phyloP scores from a whole-genome alignment of 2,888 invertebrate genomes.

The Lasioglossum calceatum region DNA sequence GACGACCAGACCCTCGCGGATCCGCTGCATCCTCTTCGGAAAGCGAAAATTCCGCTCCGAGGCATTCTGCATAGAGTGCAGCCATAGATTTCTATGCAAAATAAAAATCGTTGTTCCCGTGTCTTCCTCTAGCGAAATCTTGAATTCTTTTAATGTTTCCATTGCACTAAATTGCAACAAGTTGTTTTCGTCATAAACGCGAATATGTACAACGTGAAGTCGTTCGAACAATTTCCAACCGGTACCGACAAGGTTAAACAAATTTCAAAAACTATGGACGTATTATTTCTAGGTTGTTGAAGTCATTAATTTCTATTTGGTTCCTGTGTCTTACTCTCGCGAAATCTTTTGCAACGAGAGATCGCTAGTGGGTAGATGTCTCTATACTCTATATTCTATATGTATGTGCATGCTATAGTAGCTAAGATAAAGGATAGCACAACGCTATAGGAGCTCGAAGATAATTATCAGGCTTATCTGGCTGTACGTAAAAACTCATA shows the following conservation, averaged over 20 bases:
- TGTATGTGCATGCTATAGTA: background rate
- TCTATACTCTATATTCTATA: background rate
- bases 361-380: background rate
- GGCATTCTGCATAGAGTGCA: background rate
- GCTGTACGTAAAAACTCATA: background rate
- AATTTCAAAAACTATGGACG: too few species aligned
- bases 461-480: slow-evolving; percentile 13
- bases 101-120: background rate
- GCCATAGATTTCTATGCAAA: too few species aligned
- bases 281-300: background rate
- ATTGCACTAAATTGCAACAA: too few species aligned
- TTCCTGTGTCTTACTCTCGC: background rate
- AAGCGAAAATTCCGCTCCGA: background rate
- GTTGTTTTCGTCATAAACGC: too few species aligned
- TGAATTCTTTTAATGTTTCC: too few species aligned
- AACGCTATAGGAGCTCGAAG: background rate
- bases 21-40: background rate
- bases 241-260: too few species aligned
- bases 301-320: background rate
- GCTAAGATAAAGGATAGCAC: background rate
- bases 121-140: too few species aligned
- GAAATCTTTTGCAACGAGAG: background rate
- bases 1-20: slow-evolving; percentile 1
- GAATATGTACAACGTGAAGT: too few species aligned
- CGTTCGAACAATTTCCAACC: too few species aligned